Conservation (phyloP, 1,140 invertebrate genomes). For the Pristionchus pacificus region DNA sequence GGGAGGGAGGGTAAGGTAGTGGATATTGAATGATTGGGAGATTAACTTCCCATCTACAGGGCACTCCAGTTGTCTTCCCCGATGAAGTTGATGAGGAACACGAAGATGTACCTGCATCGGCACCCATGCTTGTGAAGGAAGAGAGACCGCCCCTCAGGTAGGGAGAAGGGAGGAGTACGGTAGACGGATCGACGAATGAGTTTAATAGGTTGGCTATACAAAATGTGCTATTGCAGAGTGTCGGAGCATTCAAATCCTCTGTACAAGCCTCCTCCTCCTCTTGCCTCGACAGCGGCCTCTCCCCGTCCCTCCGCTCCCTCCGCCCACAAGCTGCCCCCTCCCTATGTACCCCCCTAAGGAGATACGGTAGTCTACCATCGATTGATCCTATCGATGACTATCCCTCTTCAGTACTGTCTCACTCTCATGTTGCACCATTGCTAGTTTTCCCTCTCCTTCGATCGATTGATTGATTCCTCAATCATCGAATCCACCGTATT, state of each 20-base stretch:
- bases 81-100: background rate
- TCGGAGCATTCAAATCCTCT: background rate
- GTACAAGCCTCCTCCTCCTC: slow-evolving; percentile 1
- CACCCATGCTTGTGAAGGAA: background rate
- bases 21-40: background rate
- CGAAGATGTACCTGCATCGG: background rate
- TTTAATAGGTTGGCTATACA: too few species aligned
- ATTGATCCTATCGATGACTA: too few species aligned
- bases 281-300: background rate
- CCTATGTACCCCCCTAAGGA: background rate
- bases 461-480: too few species aligned
- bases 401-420: too few species aligned
- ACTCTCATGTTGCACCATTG: too few species aligned
- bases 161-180: background rate
- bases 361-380: too few species aligned
- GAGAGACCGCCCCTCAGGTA: background rate
- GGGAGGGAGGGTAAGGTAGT: background rate
- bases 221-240: background rate
- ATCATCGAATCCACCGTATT: too few species aligned
- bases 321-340: background rate
- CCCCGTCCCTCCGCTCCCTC: background rate
- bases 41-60: too few species aligned
- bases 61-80: background rate
- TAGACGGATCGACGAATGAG: background rate
- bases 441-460: too few species aligned